Evolutionary conservation across 2,797 vertebrate species (phyloP), one percentile per base, ranked within the genome.

Genomic region (Alcedo quadribrachys): DNA sequence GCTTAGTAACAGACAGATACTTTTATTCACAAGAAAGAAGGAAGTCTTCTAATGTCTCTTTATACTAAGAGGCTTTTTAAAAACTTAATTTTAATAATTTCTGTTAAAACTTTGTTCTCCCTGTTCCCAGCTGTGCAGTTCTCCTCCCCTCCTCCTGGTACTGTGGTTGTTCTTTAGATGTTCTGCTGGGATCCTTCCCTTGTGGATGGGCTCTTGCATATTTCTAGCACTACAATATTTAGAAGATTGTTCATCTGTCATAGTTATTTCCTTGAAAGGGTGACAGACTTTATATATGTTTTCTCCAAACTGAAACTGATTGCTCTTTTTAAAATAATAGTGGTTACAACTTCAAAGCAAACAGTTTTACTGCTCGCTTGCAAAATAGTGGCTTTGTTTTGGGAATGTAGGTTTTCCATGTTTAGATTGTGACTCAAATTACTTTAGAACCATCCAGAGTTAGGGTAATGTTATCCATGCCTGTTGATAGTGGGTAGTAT

Each of bases 81-180:
- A 76, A 33, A 67, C 63, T 80, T 74, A 24, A 79, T 94, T 90
- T 87, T 86, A 83, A 58, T 91, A 62, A 76, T 70, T 88, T 61
- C 63, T 69, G 21, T 91, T 86, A 48, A 69, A 88, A 60, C 19
- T 66, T 83, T 69, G 58, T 81, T 70, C n/a, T 89, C 11, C 20
- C 33, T 61, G 9, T 92, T 91, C 71, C 78, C 93, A 81, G 55
- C 53, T 33, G 68, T 67, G 57, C 48, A 88, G 45, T 77, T 93
- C 40, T 92, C 50, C 28, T 85, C 62, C 45, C 32, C 61, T 89
- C 24, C 51, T 85, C 27, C 51, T 85, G 79, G 6, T 50, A 15
- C 9, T 86, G 30, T 75, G 48, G 43, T 42, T 55, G 22, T 67
- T 67, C 51, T 81, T 37, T n/a, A 42, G 42, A 45, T 50, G 85